These are phyloP conservation scores for Microdon myrmicae DNA, from an alignment of 2,888 invertebrate genomes.

Conservation along the genomic window DNA sequence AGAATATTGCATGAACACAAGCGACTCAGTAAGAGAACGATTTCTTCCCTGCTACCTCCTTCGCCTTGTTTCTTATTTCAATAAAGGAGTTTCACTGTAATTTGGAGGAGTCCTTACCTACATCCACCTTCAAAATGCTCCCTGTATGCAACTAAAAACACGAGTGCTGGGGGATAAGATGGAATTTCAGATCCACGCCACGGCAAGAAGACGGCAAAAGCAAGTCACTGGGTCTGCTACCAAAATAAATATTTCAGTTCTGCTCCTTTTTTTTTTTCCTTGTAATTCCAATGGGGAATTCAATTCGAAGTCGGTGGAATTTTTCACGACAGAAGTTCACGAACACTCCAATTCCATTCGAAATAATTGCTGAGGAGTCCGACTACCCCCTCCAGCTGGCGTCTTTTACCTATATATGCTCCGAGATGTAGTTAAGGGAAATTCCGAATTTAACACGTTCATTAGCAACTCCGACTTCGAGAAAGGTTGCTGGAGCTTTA, in stretches of 20 bases:
- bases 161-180: no score
- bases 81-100: slow-evolving; percentile 26
- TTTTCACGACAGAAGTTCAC: slow-evolving; percentile 21
- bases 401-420: slow-evolving; percentile 17
- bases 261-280: no score
- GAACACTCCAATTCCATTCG: slow-evolving; percentile 37
- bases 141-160: no score
- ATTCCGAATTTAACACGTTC: slow-evolving; percentile 51
- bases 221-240: no score
- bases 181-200: no score
- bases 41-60: slow-evolving; percentile 3
- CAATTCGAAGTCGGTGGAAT: slow-evolving; percentile 25
- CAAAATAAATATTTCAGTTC: slow-evolving; percentile 50
- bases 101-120: no score
- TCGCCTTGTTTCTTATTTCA: neutral
- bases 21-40: neutral
- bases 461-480: slow-evolving; percentile 31
- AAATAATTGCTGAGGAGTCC: slow-evolving; percentile 30
- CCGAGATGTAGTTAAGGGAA: slow-evolving; percentile 41
- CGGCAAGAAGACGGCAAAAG: no score
- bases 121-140: no score
- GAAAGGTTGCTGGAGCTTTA: slow-evolving; percentile 19
- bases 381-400: slow-evolving; percentile 11
- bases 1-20: slow-evolving; percentile 43
- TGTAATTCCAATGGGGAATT: slow-evolving; percentile 19